These are phyloP conservation scores for Tenualosa thibaudeaui DNA, from an alignment of 2,797 vertebrate genomes.

Conservation along the genomic window DNA sequence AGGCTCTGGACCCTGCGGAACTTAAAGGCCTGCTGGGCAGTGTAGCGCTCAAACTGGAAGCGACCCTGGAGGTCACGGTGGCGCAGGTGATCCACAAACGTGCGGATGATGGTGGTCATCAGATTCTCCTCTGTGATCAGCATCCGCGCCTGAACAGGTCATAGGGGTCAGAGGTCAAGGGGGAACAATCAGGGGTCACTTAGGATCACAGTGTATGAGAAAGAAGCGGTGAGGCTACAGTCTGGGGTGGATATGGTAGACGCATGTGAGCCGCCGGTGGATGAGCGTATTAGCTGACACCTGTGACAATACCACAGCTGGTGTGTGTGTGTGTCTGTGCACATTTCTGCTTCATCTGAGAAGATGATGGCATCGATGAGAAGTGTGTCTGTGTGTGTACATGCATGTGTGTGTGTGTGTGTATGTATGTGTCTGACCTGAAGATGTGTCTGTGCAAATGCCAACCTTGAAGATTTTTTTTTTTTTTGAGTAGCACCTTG, in stretches of 20 bases:
- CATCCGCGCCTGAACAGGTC: slow-evolving; percentile 85
- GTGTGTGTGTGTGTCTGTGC: neutral
- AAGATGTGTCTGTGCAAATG: too few relatives aligned
- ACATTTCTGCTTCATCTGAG: neutral
- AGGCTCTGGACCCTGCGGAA: slow-evolving; percentile 94
- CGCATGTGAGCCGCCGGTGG: too few relatives aligned
- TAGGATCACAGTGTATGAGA: neutral
- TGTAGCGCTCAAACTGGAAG: slow-evolving; percentile 97
- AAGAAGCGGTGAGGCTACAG: too few relatives aligned
- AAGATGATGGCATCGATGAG: too few relatives aligned
- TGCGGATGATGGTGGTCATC: slow-evolving; percentile 93
- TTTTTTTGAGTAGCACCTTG: too few relatives aligned
- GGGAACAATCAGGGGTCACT: neutral
- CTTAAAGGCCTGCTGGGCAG: slow-evolving; percentile 92
- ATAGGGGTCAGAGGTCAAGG: slow-evolving; percentile 49
- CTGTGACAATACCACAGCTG: neutral
- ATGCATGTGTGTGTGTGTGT: neutral
- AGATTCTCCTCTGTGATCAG: slow-evolving; percentile 93
- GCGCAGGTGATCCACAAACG: slow-evolving; percentile 91
- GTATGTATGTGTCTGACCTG: neutral
- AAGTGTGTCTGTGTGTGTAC: too few relatives aligned
- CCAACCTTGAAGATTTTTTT: too few relatives aligned
- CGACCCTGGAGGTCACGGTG: slow-evolving; percentile 91
- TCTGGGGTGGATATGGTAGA: too few relatives aligned
- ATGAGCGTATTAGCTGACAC: too few relatives aligned